Evolutionary conservation across 64 coral and sea anemone genomes (phyloP), one percentile per base, ranked within the genome.

Genomic region (Pocillopora verrucosa): DNA sequence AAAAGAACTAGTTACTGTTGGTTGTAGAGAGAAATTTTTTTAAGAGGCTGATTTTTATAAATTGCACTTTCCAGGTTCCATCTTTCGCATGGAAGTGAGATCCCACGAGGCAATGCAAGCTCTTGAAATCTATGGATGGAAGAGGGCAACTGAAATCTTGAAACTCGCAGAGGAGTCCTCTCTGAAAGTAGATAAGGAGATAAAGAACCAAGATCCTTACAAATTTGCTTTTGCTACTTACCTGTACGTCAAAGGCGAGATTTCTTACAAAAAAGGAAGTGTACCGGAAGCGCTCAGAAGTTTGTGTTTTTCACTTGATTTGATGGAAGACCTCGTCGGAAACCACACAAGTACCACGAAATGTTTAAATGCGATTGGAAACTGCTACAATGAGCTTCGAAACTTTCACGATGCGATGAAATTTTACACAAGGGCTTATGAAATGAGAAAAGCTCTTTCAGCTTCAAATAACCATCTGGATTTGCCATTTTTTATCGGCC

Each of bases 361-460:
- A 76, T 78, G 75, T 35, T 65, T 89, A 19, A 79, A 80, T 89
- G 88, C 76, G 11, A 80, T 89, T 68, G 88, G 88, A 24, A 89
- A 89, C 22, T 89, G 88, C 11, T 70, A 58, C 59, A 89, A 63
- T 37, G 10, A 58, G 19, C 60, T 89, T 15, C 3, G 67, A 1
- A 24, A 80, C 4, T 1, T 58, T 0, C n/a, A 77, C 17, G 60
- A 56, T 34, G 72, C 89, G 11, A 17, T 76, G 15, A 34, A 84
- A 17, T 91, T 75, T 75, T 91, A 84, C 22, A 75, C 80, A 56
- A 83, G 72, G 35, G 89, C 89, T 6, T 75, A 56, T 45, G 89
- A 84, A 56, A 85, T 91, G 89, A 73, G 89, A 16, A 15, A 67
- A 61, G 24, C 56, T 17, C 89, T 91, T 9, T 83, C 78, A 22